Evolutionary conservation across 2,113 vertebrate genomes (phyloP), one percentile per base, ranked within the genome.

Genomic region (Sarotherodon lohbergeri): DNA sequence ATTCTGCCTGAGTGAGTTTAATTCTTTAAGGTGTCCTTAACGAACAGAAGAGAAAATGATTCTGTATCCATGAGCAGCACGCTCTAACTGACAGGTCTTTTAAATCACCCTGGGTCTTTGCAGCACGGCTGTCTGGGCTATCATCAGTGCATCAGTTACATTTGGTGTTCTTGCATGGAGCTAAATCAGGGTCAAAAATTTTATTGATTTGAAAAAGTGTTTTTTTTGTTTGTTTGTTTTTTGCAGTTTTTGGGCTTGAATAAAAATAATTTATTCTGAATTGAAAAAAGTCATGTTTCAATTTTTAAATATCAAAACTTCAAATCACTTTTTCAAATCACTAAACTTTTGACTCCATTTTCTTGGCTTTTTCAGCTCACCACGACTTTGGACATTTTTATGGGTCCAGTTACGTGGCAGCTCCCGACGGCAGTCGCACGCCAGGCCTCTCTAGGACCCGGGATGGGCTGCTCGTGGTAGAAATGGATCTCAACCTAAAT

Each of bases 401-500:
- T 12, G 99, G 98, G 80, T 99, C 98, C 0, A 99, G 98, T 93
- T 99, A 99, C 0, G 97, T 98, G 24, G 96, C 98, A 4, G 98
- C 97, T 1, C 98, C 99, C 0, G 97, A 99, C 0, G 97, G 98
- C 80, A 98, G 98, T 86, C 96, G 98, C 82, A 97, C 97, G 3
- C 98, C 98, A 0, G 98, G 98, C 1, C 97, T 99, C 27, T 98
- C 98, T 2, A 97, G 98, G 29, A 97, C 94, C 46, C 91, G 10
- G 3, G 98, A 99, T 0, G 98, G 99, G 8, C 96, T 99, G 6
- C 95, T 99, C 17, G 97, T 99, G 14, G 95, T 95, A 0, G 97
- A 99, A 86, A 91, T 99, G 91, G 97, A 99, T 91, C 97, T 99
- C 4, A 99, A 99, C 92, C 96, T 99, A 12, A 99, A 98, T 93